Conservation (phyloP, 2,797 vertebrate genomes). For the Eutrigla gurnardus region DNA sequence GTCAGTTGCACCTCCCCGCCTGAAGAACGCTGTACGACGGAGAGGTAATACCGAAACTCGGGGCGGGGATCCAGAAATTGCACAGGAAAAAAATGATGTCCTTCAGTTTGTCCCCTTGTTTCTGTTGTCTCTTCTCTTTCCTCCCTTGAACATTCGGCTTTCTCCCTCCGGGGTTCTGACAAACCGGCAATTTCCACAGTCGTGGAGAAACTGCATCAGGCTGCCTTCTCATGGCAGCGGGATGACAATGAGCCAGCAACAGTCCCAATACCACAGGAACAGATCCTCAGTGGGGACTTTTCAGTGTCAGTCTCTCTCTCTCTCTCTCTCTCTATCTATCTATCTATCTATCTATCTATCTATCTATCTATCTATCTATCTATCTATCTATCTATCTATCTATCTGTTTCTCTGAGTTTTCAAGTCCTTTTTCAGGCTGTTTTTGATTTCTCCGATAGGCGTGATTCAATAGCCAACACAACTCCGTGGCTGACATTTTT, state of each 20-base stretch:
- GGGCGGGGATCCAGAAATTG: conserved; percentile 28
- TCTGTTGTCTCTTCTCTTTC: conserved; percentile 4
- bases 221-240: neutral
- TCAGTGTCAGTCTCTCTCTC: neutral
- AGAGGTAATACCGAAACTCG: conserved; percentile 2
- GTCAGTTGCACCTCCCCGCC: conserved; percentile 30
- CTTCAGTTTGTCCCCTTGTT: conserved; percentile 16
- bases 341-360: too few relatives aligned
- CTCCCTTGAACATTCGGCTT: neutral
- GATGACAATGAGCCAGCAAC: neutral
- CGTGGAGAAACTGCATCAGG: conserved; percentile 9
- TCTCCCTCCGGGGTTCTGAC: conserved; percentile 18
- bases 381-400: too few relatives aligned
- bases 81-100: conserved; percentile 8
- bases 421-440: neutral
- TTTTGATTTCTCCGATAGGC: neutral
- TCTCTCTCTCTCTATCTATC: too few relatives aligned
- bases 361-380: too few relatives aligned
- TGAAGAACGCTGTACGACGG: conserved; percentile 31
- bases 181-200: conserved; percentile 29
- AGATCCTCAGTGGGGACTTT: neutral
- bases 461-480: neutral
- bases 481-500: neutral
- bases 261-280: neutral
- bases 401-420: neutral